Evolutionary conservation across 2,113 vertebrate genomes (phyloP).

Genomic region (Podarcis cretensis): DNA sequence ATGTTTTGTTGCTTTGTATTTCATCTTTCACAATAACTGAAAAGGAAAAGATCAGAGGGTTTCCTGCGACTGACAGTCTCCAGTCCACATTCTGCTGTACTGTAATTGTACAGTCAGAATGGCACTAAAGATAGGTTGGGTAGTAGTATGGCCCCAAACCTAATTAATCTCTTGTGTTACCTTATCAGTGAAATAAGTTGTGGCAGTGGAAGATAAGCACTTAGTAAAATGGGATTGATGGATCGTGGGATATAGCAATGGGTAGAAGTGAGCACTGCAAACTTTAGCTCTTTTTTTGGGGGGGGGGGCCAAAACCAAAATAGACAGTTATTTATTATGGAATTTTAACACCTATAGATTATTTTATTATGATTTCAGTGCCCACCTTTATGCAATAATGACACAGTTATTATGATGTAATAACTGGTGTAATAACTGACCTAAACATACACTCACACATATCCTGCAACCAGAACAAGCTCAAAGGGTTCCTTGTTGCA

Average conservation of each 20-base stretch:
- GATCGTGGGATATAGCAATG: background rate
- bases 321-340: background rate
- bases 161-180: constrained; percentile 18
- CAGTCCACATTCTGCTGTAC: constrained; percentile 3
- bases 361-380: background rate
- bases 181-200: constrained; percentile 12
- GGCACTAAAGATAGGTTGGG: constrained; percentile 28
- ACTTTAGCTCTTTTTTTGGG: no score
- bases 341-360: background rate
- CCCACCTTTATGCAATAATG: background rate
- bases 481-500: background rate
- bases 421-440: background rate
- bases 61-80: constrained; percentile 10
- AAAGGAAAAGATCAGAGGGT: background rate
- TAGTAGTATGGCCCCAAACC: background rate
- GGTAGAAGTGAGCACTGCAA: background rate
- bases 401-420: background rate
- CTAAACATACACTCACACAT: background rate
- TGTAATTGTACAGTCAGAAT: constrained; percentile 22
- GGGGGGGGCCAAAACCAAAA: background rate
- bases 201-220: background rate
- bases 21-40: constrained; percentile 19
- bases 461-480: background rate
- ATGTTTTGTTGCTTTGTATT: background rate
- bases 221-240: background rate